Evolutionary conservation across 2,113 vertebrate genomes (phyloP), one percentile per base, ranked within the genome.

Genomic region (Eublepharis macularius): DNA sequence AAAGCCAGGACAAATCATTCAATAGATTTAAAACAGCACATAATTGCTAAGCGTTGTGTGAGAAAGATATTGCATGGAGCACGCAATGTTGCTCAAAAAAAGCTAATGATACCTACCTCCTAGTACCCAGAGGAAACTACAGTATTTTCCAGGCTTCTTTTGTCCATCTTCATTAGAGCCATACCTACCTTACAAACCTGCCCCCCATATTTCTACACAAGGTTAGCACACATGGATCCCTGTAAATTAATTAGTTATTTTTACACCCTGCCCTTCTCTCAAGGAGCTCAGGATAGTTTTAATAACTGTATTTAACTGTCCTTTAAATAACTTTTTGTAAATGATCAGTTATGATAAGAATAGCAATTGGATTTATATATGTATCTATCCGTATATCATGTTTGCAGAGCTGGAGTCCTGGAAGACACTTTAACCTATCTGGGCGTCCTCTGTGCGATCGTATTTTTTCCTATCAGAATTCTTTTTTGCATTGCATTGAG

Each of bases 351-450:
- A 60, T 60, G 6, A 60, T 60, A 60, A 60, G 57, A 24, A 60
- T 21, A 24, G 57, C 57, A 60, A 60, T 7, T 60, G 57, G 57
- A 14, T 60, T 60, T 60, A 6, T 21, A 60, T 21, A 60, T 24
- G 57, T 4, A 60, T 6, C 16, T 60, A 21, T 60, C 57, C 24
- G 19, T 24, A 17, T 60, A 24, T 21, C 21, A 60, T 24, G 4
- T 24, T 60, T n/a, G n/a, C 96, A 99, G 99, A 94, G 98, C 99
- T 49, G 99, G 99, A 4, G 98, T 99, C 78, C 94, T 99, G 96
- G 98, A 99, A 95, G 98, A 99, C 75, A 98, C 98, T 89, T 99
- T 99, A 96, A 99, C 99, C 90, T 99, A 98, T 87, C 95, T 99
- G 76, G 99, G 99, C 73, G 97, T 99, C 95, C 84, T 99, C 87